Evolutionary conservation across 2,888 invertebrate species (phyloP), one percentile per base, ranked within the genome.

Genomic region (Chirona hameri): DNA sequence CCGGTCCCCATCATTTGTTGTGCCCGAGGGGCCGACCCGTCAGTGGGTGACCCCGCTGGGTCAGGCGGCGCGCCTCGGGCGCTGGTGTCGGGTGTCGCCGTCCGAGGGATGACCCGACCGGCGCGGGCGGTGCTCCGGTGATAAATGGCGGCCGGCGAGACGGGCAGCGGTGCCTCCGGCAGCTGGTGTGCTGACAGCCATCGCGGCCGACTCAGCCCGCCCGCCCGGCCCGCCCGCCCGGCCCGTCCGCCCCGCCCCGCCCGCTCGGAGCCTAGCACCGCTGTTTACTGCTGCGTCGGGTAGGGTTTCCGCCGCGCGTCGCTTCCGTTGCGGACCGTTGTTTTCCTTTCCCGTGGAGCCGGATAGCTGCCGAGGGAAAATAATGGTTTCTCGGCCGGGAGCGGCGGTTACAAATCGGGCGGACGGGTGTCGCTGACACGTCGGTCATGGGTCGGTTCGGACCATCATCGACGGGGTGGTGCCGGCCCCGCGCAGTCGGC

Each of bases 271-370:
- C n/a, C n/a, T n/a, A n/a, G n/a, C n/a, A 5, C 2, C 9, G 14
- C 14, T 69, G 69, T 69, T 69, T 69, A 69, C 69, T 15, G 29
- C n/a, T 14, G 29, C 12, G n/a, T 1, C 69, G 69, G 69, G 14
- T 69, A 12, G 27, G n/a, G 69, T 69, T 69, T 69, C 69, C 69
- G 15, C n/a, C 65, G 27, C 27, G n/a, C 15, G 69, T n/a, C 69
- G 69, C 29, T 69, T 69, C 69, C 69, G 69, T 29, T 29, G 69
- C 29, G n/a, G 12, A 7, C 57, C 69, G 69, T n/a, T 69, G 69
- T 69, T 69, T 69, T 69, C 69, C 69, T 69, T 69, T 69, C 69
- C 69, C 69, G 69, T 29, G 4, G n/a, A 10, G 60, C 60, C n/a
- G 21, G 60, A n/a, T 60, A 24, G 60, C 60, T n/a, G n/a, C 48